Base-by-base conservation (phyloP, 1,140 invertebrate genomes). In the Popillia japonica region DNA sequence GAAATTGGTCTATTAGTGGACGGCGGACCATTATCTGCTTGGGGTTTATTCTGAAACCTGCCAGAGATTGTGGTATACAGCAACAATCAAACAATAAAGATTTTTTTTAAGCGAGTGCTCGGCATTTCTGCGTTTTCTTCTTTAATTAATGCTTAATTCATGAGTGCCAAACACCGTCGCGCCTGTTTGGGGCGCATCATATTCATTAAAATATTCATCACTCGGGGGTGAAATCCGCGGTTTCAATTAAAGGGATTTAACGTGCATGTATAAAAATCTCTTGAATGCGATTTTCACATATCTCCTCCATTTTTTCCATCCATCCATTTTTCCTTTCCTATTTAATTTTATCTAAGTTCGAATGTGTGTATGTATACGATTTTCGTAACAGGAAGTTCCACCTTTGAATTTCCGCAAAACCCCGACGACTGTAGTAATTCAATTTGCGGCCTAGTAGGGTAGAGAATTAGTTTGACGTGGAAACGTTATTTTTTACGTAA, bases 101-200 rank as follows among this genome's bases (percentile, higher is more conserved):
- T 20, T 27, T 64, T 64, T 64, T 27, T n/a, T n/a, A n/a, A n/a
- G n/a, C n/a, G n/a, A n/a, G n/a, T n/a, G n/a, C 23, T 6, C 61
- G 10, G 61, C 61, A 22, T 64, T 8, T 64, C 61, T 64, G 61
- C 61, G 23, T 64, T 64, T 7, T 11, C 17, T 23, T 64, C 61
- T 64, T 64, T 64, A 64, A 64, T 64, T 64, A 64, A 64, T 64
- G 61, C 61, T 64, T 64, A 64, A 23, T 64, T 64, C 61, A 64
- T 20, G 61, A 64, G 61, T 64, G 17, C 23, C 23, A 27, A 64
- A 64, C 61, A 64, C 61, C 20, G 61, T 17, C 61, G 61, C n/a
- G n/a, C n/a, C 20, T 64, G 6, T 64, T 64, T 64, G 20, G 17
- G 22, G 61, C n/a, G n/a, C 23, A 64, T 27, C 23, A 27, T 23